Conservation (phyloP, 1,140 invertebrate species). For the Dryas iulia region DNA sequence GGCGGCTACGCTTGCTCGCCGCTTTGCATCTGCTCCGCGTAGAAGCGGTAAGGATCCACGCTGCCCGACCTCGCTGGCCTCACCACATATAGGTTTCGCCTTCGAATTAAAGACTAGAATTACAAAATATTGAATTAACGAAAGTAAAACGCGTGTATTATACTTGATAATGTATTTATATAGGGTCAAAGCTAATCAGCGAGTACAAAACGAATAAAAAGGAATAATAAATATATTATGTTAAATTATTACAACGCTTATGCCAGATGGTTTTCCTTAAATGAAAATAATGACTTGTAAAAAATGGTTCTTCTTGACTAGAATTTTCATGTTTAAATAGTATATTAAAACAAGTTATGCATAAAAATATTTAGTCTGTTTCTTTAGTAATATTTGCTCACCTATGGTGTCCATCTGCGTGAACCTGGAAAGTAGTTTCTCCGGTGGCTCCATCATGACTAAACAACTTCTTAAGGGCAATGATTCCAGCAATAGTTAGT, state of each 20-base stretch:
- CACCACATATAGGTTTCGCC: constrained; percentile 82
- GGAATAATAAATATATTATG: too few relatives aligned
- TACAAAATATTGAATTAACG: constrained; percentile 52
- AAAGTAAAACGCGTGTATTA: too few relatives aligned
- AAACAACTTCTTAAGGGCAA: constrained; percentile 86
- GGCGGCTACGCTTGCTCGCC: constrained; percentile 83
- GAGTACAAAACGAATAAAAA: too few relatives aligned
- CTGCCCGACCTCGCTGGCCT: constrained; percentile 75
- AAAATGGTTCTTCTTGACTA: too few relatives aligned
- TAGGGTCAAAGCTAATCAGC: too few relatives aligned
- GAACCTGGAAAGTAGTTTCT: constrained; percentile 84
- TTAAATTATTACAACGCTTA: too few relatives aligned
- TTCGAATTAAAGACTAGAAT: constrained; percentile 78
- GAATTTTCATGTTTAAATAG: too few relatives aligned
- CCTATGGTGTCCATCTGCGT: constrained; percentile 83
- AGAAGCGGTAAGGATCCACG: constrained; percentile 81
- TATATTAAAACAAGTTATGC: too few relatives aligned
- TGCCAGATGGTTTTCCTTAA: too few relatives aligned
- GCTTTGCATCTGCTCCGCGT: constrained; percentile 70
- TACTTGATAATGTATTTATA: too few relatives aligned
- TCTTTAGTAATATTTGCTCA: constrained; percentile 42
- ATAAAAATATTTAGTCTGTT: too few relatives aligned
- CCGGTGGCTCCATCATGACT: constrained; percentile 81
- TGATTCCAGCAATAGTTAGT: constrained; percentile 84
- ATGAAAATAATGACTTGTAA: too few relatives aligned